These are phyloP conservation scores for Clitarchus hookeri DNA, from an alignment of 2,888 invertebrate genomes.

Conservation along the genomic window DNA sequence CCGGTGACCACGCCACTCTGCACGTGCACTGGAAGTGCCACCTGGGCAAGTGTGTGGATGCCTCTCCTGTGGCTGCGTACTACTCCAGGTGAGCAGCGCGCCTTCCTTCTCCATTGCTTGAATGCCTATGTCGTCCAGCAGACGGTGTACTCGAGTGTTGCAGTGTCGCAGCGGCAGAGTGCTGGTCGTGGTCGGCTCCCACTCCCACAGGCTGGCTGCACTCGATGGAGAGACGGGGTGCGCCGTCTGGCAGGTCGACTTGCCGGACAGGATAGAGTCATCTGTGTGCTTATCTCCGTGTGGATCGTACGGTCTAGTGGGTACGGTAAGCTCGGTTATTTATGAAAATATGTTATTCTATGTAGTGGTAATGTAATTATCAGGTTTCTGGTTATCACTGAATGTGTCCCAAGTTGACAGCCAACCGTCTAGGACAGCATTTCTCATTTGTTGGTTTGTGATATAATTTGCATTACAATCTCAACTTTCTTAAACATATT, in stretches of 20 bases:
- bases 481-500: no score
- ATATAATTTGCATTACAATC: no score
- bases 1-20: neutral
- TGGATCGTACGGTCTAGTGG: conserved; percentile 65
- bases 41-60: conserved; percentile 82
- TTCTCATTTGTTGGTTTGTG: no score
- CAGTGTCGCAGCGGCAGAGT: conserved; percentile 47
- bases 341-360: neutral
- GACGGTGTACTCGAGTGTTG: neutral
- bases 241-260: conserved; percentile 54
- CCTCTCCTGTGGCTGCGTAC: conserved; percentile 66
- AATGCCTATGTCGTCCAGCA: neutral
- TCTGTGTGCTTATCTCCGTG: conserved; percentile 55
- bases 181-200: conserved; percentile 68
- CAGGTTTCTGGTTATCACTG: no score
- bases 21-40: conserved; percentile 61
- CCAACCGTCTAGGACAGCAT: no score
- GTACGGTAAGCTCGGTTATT: conserved; percentile 54
- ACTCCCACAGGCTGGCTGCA: conserved; percentile 72
- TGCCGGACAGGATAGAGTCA: conserved; percentile 77
- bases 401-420: no score
- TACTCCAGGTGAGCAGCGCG: conserved; percentile 57
- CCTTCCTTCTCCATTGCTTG: neutral
- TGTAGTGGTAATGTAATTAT: no score
- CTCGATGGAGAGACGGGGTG: conserved; percentile 61